A percentile compares a stretch with the other conserved stretches of the same genome.
Evolutionary conservation across 2,888 invertebrate genomes (phyloP).

Genomic region (Hirtodrosophila cameraria): DNA sequence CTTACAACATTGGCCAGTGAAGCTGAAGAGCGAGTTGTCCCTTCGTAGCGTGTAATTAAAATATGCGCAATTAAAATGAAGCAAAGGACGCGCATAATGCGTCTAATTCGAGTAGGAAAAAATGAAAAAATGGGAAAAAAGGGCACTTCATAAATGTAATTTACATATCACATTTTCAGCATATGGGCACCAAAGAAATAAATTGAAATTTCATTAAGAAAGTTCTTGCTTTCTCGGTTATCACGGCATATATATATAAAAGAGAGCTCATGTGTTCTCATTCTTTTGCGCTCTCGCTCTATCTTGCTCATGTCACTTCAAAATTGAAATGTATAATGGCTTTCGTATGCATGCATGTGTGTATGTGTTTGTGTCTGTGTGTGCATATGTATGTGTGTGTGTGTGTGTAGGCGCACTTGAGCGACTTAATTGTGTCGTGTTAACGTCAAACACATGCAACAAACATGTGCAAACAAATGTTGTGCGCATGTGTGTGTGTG

Average conservation of each 20-base stretch:
- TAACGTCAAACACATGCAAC: constrained; percentile 80
- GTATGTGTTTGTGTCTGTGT: constrained; percentile 2
- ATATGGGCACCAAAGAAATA: constrained; percentile 41
- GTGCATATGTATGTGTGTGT: constrained; percentile 4
- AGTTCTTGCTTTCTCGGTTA: constrained; percentile 47
- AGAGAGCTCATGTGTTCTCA: not conserved
- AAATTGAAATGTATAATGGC: constrained; percentile 76
- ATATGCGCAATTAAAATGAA: constrained; percentile 71
- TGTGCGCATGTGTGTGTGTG: constrained; percentile 20
- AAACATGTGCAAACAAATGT: constrained; percentile 77
- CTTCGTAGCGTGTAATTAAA: constrained; percentile 62
- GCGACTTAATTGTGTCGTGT: constrained; percentile 80
- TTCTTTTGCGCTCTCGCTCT: not conserved
- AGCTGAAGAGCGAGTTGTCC: constrained; percentile 7
- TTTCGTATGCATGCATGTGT: constrained; percentile 29
- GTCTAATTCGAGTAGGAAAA: constrained; percentile 41
- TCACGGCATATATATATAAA: constrained; percentile 9
- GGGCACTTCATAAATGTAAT: constrained; percentile 64
- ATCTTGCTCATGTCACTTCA: constrained; percentile 50
- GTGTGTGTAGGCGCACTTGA: constrained; percentile 68
- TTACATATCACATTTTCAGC: constrained; percentile 53
- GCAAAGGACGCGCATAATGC: constrained; percentile 30
- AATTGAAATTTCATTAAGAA: constrained; percentile 79
- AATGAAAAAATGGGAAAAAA: constrained; percentile 28
- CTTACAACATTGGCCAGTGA: constrained; percentile 29